phyloP scores from a whole-genome alignment of 2,888 invertebrate genomes.

The Lepidochrysops patricia region DNA sequence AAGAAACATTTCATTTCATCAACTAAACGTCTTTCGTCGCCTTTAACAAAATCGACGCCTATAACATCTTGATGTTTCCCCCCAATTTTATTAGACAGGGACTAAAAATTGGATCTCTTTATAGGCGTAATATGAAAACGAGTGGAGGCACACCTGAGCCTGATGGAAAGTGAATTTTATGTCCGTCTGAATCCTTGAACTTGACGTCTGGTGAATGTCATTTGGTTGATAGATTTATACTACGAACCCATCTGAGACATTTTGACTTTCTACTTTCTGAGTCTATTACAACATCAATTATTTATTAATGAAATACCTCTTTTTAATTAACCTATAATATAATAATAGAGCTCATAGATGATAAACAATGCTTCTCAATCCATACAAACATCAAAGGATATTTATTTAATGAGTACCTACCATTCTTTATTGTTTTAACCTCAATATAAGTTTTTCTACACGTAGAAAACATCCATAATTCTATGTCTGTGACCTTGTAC shows the following conservation, averaged over 20 bases:
- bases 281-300: no score
- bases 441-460: no score
- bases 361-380: no score
- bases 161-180: constrained; percentile 1
- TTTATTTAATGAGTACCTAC: no score
- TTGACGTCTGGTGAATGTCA: neutral
- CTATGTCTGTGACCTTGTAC: no score
- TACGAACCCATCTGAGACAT: neutral
- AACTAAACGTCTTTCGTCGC: neutral
- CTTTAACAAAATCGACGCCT: neutral
- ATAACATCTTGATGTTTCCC: constrained; percentile 6
- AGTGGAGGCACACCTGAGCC: neutral
- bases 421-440: no score
- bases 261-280: no score
- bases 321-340: no score
- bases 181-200: neutral
- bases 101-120: constrained; percentile 14
- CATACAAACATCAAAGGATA: no score
- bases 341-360: no score
- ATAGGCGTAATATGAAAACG: constrained; percentile 1
- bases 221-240: neutral
- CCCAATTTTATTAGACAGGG: constrained; percentile 3
- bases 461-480: no score
- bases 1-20: neutral
- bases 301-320: no score